These are phyloP conservation scores for Hydractinia echinata DNA, from an alignment of 30 jellyfish, hydroid and myxozoan genomes.

Conservation along the genomic window DNA sequence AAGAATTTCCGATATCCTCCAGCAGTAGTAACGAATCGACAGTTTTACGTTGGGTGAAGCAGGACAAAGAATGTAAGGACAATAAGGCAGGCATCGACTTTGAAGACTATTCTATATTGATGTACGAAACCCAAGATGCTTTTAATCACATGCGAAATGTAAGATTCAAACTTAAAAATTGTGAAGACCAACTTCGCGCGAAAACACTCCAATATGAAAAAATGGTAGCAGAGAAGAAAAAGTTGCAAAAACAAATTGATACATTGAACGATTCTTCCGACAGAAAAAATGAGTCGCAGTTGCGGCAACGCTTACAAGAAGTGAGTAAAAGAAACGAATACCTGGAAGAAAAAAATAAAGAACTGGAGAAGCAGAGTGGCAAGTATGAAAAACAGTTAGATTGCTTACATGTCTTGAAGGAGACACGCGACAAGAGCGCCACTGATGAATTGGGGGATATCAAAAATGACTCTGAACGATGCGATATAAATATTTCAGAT, in stretches of 20 bases:
- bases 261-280: background rate
- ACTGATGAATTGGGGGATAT: background rate
- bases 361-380: background rate
- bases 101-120: conserved; percentile 28
- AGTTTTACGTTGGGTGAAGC: too few species aligned
- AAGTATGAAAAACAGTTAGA: background rate
- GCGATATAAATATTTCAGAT: too few species aligned
- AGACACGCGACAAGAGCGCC: background rate
- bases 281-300: background rate
- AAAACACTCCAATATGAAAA: background rate
- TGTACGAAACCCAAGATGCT: conserved; percentile 45
- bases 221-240: background rate
- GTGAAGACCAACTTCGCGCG: conserved; percentile 26
- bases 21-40: too few species aligned
- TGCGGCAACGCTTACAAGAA: background rate
- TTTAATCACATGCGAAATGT: conserved; percentile 15
- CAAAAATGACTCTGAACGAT: too few species aligned
- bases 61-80: background rate
- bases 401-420: background rate
- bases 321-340: background rate
- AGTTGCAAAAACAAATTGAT: conserved; percentile 1
- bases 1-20: too few species aligned
- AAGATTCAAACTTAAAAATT: background rate
- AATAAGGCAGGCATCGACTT: background rate
- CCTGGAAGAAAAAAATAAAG: background rate